Percentiles rank a stretch among this genome's conserved stretches.
Evolutionary conservation across 2,888 invertebrate species (phyloP).

Genomic region (Falcaria lacertinaria): DNA sequence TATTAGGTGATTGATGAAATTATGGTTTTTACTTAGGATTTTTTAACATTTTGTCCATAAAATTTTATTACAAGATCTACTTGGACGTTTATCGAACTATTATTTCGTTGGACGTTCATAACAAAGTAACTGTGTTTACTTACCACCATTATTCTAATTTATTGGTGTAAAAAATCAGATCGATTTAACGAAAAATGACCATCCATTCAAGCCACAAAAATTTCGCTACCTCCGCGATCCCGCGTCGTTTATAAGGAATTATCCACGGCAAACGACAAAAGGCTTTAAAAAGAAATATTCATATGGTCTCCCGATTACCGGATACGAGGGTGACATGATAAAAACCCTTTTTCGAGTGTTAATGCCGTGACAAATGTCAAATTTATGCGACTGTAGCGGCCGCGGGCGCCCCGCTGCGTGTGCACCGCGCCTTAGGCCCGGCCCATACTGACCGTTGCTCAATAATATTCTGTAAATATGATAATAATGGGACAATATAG

Average conservation of each 20-base stretch:
- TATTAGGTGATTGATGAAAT: too few relatives aligned
- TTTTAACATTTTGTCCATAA: too few relatives aligned
- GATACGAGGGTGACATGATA: slow-evolving; percentile 74
- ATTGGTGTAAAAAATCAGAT: neutral
- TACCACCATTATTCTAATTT: too few relatives aligned
- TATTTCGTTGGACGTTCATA: too few relatives aligned
- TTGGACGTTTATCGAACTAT: too few relatives aligned
- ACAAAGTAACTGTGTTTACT: too few relatives aligned
- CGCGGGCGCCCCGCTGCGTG: slow-evolving; percentile 55
- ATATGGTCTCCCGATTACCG: slow-evolving; percentile 60
- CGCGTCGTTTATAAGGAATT: slow-evolving; percentile 14
- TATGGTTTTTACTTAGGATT: too few relatives aligned
- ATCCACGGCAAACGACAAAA: slow-evolving; percentile 56
- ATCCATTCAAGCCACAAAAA: neutral
- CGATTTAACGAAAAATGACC: neutral
- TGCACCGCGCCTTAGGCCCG: slow-evolving; percentile 33
- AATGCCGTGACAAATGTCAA: slow-evolving; percentile 78
- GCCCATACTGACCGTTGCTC: slow-evolving; percentile 21
- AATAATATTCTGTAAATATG: neutral
- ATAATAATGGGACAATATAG: neutral
- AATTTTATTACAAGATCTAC: too few relatives aligned
- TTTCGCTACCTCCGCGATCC: slow-evolving; percentile 17
- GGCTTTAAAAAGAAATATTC: slow-evolving; percentile 47
- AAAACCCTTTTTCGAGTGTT: slow-evolving; percentile 76
- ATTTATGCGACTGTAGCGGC: slow-evolving; percentile 72